Evolutionary conservation across 1,140 invertebrate genomes (phyloP), one percentile per base, ranked within the genome.

Genomic region (Cydia fagiglandana): DNA sequence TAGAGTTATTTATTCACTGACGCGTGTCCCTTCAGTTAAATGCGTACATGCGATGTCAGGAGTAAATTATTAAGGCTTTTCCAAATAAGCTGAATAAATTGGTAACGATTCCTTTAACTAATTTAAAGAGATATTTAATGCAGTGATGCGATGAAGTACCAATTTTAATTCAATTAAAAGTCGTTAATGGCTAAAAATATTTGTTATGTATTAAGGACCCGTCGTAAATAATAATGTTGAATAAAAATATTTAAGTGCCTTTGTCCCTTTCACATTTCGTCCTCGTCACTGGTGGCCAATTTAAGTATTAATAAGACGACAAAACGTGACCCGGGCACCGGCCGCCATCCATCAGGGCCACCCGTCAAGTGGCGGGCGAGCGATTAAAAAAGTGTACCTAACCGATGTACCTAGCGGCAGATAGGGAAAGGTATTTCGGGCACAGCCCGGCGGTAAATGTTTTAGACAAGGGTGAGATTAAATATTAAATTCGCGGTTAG

Each of bases 301-400:
- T 92, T 92, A 90, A 87, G 91, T 90, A 92, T 90, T 92, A 92
- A 91, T 91, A 92, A 91, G 91, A 91, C 90, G 90, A 92, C 91
- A 90, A 91, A 91, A 91, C 90, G 87, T 89, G 89, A 91, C 89
- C 90, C 86, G 78, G 75, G 76, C 80, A 79, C 70, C 78, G 80
- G 81, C 81, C 83, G 84, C 83, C 87, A 92, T 92, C 91, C 88
- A 92, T 92, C 91, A 92, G 88, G 78, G 77, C 78, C 81, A 76
- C 82, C 83, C 87, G 91, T 91, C 91, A 91, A 91, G 89, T 92
- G 89, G 79, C 86, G 84, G 84, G 75, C 87, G 84, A 78, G 80
- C 89, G 89, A 91, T 92, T 92, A 92, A 92, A 92, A 91, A 91
- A 91, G 84, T 87, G 88, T 83, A 80, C 88, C 84, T 86, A 86